Evolutionary conservation across 2,797 vertebrate species (phyloP), one percentile per base, ranked within the genome.

Genomic region (Sebastes trivittatus): DNA sequence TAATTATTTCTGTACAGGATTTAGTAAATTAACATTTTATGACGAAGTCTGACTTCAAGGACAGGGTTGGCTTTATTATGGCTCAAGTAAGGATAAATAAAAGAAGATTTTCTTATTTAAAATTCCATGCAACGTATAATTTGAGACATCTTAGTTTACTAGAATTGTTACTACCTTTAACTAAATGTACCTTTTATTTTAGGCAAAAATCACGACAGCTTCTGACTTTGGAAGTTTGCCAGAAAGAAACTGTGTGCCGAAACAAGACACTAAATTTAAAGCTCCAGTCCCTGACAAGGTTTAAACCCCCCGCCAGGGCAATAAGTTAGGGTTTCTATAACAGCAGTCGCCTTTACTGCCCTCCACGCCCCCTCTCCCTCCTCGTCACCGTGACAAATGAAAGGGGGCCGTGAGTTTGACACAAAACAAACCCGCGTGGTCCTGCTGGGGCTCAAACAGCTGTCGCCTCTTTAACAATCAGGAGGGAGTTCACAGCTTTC

Each of bases 371-470:
- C 67, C 2, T 13, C 10, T 32, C 34, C 23, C 66, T 52, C 36
- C 65, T 1, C 5, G 2, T 52, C n/a, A 38, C 59, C 46, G 8
- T 70, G 14, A 78, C 78, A 70, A 81, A 90, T 82, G 62, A 81
- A 75, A 77, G 30, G 22, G 22, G 27, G 61, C 79, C 20, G 9
- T 6, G 63, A 63, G 64, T 70, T 20, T 3, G 4, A 62, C 80
- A 81, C 83, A 77, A 87, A 84, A 87, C 78, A 81, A 65, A 62
- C 68, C 72, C 14, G 27, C 32, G 30, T 71, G 75, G 79, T 46
- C 77, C 63, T 61, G 71, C 82, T 63, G 69, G 46, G 77, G 67
- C 25, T 69, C 14, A 34, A 89, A 89, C 91, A 89, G 91, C 90
- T 91, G 86, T 75, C 70, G 6, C 22, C 70, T 74, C 25, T 78